Percentiles rank a stretch among this genome's conserved stretches.
Conservation (phyloP, 2,888 invertebrate species). For the Cetonia aurata region DNA sequence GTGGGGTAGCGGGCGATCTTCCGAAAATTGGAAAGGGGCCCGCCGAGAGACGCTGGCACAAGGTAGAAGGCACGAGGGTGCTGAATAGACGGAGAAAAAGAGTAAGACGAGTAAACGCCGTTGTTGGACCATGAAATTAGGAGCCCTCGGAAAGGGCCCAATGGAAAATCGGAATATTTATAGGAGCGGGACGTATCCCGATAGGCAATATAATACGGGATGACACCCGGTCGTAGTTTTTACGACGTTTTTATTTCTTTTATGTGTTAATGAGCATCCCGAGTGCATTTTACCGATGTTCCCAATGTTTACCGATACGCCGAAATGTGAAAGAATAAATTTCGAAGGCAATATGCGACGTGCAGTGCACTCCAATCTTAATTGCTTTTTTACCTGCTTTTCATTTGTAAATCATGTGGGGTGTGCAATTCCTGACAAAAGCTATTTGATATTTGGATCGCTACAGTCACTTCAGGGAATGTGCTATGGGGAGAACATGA, state of each 20-base stretch:
- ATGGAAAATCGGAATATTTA: conserved; percentile 61
- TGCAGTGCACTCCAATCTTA: conserved; percentile 6
- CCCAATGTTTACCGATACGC: conserved; percentile 30
- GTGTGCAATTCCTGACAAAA: too few relatives aligned
- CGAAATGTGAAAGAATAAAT: conserved; percentile 29
- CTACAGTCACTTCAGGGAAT: too few relatives aligned
- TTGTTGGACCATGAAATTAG: conserved; percentile 65
- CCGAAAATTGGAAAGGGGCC: conserved; percentile 37
- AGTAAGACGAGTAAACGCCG: conserved; percentile 57
- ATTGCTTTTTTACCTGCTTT: conserved; percentile 13
- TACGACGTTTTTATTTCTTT: conserved; percentile 54
- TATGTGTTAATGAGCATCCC: conserved; percentile 54
- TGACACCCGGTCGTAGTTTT: conserved; percentile 53
- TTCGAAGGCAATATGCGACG: conserved; percentile 24
- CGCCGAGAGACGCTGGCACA: conserved; percentile 1
- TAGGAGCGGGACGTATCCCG: conserved; percentile 51
- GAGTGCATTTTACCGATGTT: conserved; percentile 32
- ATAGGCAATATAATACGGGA: conserved; percentile 52
- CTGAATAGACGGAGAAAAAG: conserved; percentile 60
- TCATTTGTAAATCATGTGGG: too few relatives aligned
- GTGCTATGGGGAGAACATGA: too few relatives aligned
- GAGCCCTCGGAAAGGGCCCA: conserved; percentile 59
- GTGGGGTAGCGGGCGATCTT: conserved; percentile 23
- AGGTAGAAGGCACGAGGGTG: conserved; percentile 59
- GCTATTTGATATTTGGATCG: too few relatives aligned